phyloP scores from a whole-genome alignment of 2,113 vertebrate genomes.

The Mystacornis crossleyi region DNA sequence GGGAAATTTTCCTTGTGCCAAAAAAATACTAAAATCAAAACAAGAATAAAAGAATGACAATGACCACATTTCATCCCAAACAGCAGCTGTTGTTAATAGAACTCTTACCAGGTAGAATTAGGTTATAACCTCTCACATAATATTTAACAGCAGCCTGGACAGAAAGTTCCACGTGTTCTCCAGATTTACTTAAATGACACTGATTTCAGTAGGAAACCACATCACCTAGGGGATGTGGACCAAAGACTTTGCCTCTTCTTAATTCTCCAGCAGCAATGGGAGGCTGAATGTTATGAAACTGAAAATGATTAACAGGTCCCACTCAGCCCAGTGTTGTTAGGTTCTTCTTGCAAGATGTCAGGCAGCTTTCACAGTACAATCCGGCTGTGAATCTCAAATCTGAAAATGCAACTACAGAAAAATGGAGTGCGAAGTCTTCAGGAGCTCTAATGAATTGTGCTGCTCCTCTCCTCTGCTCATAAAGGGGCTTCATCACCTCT shows the following conservation, averaged over 20 bases:
- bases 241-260: background rate
- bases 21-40: background rate
- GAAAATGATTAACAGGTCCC: background rate
- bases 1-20: background rate
- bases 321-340: background rate
- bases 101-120: background rate
- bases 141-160: background rate
- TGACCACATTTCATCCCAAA: background rate
- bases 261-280: background rate
- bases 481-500: background rate
- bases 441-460: background rate
- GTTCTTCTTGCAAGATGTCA: background rate
- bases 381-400: background rate
- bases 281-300: background rate
- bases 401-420: background rate
- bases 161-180: background rate
- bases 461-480: background rate
- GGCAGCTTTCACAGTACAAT: background rate
- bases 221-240: background rate
- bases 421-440: background rate
- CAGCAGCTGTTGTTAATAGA: background rate
- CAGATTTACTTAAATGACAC: background rate
- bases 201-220: background rate
- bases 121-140: background rate
- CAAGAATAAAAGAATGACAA: background rate